Evolutionary conservation across 2,797 vertebrate genomes (phyloP), one percentile per base, ranked within the genome.

Genomic region (Esox lucius): DNA sequence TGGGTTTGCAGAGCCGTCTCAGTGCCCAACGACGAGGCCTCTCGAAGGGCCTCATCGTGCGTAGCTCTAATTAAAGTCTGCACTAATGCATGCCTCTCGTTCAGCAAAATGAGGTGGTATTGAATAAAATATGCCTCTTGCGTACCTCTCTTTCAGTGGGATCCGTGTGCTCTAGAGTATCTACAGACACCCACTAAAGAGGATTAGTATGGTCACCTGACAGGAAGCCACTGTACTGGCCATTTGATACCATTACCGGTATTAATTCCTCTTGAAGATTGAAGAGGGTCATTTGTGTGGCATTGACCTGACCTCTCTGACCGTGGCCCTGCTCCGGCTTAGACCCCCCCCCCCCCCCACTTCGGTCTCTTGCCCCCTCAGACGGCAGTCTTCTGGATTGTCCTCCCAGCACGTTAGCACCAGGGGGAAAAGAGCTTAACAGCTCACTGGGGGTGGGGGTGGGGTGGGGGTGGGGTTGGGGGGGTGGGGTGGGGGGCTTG

Each of bases 161-260:
- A 7, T 70, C 24, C 13, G 53, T 56, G 17, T 53, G 22, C 15
- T 51, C 24, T 51, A 17, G 49, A 49, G 46, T 28, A 49, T 48
- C 26, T 68, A 9, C 17, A 42, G 17, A n/a, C 12, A 3, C 66
- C 17, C 4, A 39, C 35, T 33, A 33, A 46, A 49, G 42, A 70
- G 46, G 68, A 70, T 70, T 15, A 72, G 71, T 51, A 67, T 33
- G 67, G 17, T 13, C 72, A 26, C 61, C 73, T 87, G 84, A 88
- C 83, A 89, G 88, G 86, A 89, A 90, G 87, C 86, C 49, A 76
- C 85, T 79, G 9, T 59, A 33, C 31, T 8, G 31, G 78, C 74
- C 71, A 78, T 75, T 81, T 82, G 84, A 88, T 85, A 75, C 86
- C 88, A 91, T 90, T 91, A 92, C 82, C 86, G 85, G 83, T 85